Conservation (phyloP, 2,888 invertebrate genomes). For the Pachliopta kotzebuea region DNA sequence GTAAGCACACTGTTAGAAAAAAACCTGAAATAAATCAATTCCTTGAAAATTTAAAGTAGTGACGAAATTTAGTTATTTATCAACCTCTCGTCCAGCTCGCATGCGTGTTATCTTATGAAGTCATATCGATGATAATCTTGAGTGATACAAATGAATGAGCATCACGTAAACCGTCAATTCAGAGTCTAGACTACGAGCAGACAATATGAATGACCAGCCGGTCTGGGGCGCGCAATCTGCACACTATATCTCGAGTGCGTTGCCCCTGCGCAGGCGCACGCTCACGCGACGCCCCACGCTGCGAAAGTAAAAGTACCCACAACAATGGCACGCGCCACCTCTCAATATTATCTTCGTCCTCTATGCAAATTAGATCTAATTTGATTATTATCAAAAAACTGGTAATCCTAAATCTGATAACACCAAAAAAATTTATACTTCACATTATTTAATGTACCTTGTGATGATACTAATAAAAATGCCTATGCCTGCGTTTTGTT, state of each 20-base stretch:
- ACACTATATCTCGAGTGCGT: constrained; percentile 49
- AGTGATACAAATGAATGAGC: background rate
- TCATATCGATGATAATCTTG: constrained; percentile 2
- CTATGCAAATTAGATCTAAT: constrained; percentile 12
- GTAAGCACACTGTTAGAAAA: no score
- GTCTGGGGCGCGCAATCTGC: constrained; percentile 27
- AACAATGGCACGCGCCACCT: constrained; percentile 38
- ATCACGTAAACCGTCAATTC: constrained; percentile 1
- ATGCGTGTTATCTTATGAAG: background rate
- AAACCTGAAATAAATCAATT: no score
- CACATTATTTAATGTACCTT: no score
- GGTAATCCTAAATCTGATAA: no score
- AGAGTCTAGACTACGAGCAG: constrained; percentile 39
- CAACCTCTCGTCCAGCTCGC: background rate
- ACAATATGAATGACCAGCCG: constrained; percentile 43
- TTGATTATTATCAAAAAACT: no score
- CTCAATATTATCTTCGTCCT: constrained; percentile 9
- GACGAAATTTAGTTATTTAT: background rate
- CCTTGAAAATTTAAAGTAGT: background rate
- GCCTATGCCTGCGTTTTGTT: no score
- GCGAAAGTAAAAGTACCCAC: constrained; percentile 54
- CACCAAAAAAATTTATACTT: no score
- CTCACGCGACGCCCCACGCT: constrained; percentile 16
- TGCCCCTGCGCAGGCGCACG: constrained; percentile 44
- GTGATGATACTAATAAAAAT: no score